Conservation (phyloP, 2,888 invertebrate genomes). For the Temnothorax rugatulus region DNA sequence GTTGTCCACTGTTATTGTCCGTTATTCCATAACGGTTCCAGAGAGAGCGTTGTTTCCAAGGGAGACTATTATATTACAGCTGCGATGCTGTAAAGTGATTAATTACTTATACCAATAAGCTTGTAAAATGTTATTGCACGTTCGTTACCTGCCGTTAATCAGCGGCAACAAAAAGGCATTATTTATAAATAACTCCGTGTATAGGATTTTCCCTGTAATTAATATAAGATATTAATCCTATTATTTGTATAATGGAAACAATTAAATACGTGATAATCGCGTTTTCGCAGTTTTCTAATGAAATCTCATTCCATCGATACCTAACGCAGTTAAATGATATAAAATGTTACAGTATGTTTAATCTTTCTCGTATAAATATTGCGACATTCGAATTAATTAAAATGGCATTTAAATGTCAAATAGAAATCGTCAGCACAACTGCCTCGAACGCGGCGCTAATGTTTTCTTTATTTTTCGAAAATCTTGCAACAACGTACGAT, state of each 20-base stretch:
- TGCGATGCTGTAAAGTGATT: conserved; percentile 30
- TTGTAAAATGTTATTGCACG: conserved; percentile 26
- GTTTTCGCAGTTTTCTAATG: not conserved
- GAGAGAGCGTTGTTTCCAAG: not conserved
- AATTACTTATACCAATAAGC: conserved; percentile 30
- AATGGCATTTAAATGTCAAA: conserved; percentile 7
- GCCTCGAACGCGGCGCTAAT: not conserved
- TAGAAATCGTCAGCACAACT: not conserved
- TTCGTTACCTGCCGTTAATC: conserved; percentile 32
- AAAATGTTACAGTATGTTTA: not conserved
- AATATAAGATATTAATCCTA: conserved; percentile 39
- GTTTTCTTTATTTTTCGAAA: not conserved
- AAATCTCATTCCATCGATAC: not conserved
- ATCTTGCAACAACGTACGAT: not conserved
- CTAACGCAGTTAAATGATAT: conserved; percentile 18
- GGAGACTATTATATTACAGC: not conserved
- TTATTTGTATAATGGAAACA: conserved; percentile 7
- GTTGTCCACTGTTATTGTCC: not conserved
- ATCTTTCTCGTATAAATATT: not conserved
- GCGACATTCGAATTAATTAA: conserved; percentile 7
- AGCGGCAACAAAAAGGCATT: conserved; percentile 17
- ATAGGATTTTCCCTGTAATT: conserved; percentile 40
- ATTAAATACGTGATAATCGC: not conserved
- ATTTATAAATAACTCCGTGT: conserved; percentile 10
- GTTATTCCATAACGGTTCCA: not conserved